These are phyloP conservation scores for Bagarius yarrelli DNA, from an alignment of 2,113 vertebrate species.

Conservation along the genomic window DNA sequence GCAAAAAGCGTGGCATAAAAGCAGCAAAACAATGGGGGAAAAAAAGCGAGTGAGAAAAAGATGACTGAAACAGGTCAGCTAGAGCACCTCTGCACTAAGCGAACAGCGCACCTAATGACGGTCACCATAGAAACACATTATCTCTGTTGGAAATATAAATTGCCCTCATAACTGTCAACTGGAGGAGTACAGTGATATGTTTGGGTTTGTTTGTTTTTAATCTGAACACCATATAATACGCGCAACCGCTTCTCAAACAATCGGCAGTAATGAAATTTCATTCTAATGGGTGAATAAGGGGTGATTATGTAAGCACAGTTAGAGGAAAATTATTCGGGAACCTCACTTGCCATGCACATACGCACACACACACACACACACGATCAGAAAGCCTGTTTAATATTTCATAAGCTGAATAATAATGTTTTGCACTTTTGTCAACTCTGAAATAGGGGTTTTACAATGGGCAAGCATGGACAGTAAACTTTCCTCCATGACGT, in stretches of 20 bases:
- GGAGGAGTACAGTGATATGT: conserved; percentile 41
- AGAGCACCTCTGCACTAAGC: conserved; percentile 52
- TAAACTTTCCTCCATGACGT: background rate
- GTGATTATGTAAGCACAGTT: conserved; percentile 46
- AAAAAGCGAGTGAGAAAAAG: conserved; percentile 33
- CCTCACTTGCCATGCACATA: conserved; percentile 18
- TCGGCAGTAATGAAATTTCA: conserved; percentile 46
- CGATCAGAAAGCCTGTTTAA: conserved; percentile 52
- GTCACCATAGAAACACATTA: conserved; percentile 63
- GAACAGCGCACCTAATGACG: conserved; percentile 55
- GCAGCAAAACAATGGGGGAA: conserved; percentile 25
- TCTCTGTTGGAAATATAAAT: conserved; percentile 58
- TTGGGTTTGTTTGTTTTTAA: conserved; percentile 16
- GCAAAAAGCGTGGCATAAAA: background rate
- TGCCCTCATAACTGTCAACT: conserved; percentile 54
- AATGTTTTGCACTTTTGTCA: conserved; percentile 38
- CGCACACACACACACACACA: background rate
- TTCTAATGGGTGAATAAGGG: conserved; percentile 40
- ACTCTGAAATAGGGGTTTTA: conserved; percentile 32
- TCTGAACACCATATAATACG: conserved; percentile 27
- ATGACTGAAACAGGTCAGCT: conserved; percentile 57
- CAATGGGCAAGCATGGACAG: conserved; percentile 29
- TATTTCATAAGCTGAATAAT: conserved; percentile 56
- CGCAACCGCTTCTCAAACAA: conserved; percentile 32
- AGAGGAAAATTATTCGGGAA: conserved; percentile 27